Evolutionary conservation across 2,113 vertebrate species (phyloP).

Genomic region (Bufo bufo): DNA sequence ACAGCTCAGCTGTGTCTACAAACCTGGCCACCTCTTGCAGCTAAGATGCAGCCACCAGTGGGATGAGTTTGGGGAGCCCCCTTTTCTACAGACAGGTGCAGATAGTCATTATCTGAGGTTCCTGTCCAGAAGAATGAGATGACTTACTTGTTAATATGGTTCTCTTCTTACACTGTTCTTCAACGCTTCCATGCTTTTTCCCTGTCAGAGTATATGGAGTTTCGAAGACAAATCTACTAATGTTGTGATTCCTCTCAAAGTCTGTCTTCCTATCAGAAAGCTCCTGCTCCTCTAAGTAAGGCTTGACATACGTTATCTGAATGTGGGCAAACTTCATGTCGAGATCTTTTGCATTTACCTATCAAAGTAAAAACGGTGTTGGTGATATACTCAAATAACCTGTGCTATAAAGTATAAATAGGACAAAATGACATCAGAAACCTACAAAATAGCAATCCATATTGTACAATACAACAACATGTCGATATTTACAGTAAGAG

Average conservation of each 20-base stretch:
- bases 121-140: not conserved
- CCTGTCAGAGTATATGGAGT: constrained; percentile 93
- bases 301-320: constrained; percentile 95
- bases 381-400: not conserved
- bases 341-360: constrained; percentile 93
- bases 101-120: not conserved
- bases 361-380: constrained; percentile 3
- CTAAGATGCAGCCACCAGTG: no score
- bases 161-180: constrained; percentile 94
- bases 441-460: not conserved
- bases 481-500: no score
- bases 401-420: not conserved
- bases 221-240: constrained; percentile 93
- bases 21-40: no score
- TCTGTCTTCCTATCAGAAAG: constrained; percentile 86
- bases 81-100: no score
- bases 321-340: constrained; percentile 90
- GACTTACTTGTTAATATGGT: constrained; percentile 87
- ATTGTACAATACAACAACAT: no score
- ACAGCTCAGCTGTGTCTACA: no score
- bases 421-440: not conserved
- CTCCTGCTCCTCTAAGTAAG: constrained; percentile 95
- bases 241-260: constrained; percentile 94
- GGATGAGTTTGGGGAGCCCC: no score
- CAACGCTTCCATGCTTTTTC: constrained; percentile 93